Conservation (phyloP, 2,797 vertebrate genomes). For the Morelia viridis region DNA sequence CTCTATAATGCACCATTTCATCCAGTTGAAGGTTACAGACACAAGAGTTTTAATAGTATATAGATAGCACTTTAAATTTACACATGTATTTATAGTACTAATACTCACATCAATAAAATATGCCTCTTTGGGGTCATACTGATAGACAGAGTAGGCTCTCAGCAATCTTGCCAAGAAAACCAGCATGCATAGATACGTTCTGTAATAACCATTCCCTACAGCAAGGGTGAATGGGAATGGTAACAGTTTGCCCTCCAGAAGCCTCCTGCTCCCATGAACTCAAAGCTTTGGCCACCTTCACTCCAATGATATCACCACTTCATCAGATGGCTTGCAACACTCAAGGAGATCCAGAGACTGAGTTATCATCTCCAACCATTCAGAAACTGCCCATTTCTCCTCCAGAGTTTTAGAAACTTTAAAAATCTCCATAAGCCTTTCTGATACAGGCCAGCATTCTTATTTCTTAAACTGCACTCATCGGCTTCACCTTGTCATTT, state of each 20-base stretch:
- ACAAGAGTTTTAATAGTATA: too few species aligned
- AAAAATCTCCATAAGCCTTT: too few species aligned
- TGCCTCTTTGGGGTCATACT: background rate
- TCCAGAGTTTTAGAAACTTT: background rate
- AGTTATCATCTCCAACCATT: too few species aligned
- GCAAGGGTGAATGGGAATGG: background rate
- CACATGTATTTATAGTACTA: background rate
- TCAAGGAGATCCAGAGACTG: background rate
- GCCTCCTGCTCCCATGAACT: background rate
- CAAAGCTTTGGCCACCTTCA: too few species aligned
- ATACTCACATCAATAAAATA: background rate
- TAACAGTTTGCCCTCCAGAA: background rate
- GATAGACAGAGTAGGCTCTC: background rate
- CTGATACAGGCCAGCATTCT: background rate
- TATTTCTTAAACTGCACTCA: background rate
- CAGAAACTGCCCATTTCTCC: too few species aligned
- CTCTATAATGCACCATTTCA: too few species aligned
- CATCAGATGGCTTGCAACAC: too few species aligned
- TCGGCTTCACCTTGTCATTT: background rate
- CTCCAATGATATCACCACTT: too few species aligned
- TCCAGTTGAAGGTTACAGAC: too few species aligned
- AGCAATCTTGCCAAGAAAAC: background rate
- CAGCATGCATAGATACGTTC: too few species aligned
- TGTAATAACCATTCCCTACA: too few species aligned
- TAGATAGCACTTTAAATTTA: background rate